Evolutionary conservation across 2,113 vertebrate genomes (phyloP), one percentile per base, ranked within the genome.

Genomic region (Ammodramus savannarum): DNA sequence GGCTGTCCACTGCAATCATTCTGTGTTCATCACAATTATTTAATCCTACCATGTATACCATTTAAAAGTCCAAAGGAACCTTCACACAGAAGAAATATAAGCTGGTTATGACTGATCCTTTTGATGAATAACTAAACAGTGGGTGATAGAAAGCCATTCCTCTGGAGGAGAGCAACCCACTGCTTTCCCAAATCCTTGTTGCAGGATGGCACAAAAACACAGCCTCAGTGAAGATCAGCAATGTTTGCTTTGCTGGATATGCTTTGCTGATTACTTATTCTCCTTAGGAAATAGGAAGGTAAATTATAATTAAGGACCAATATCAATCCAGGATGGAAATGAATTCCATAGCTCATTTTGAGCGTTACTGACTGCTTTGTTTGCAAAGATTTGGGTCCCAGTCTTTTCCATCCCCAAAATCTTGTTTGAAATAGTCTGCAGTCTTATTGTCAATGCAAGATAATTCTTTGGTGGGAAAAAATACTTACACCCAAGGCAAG

Each of bases 201-300:
- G 16, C 10, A 54, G 36, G 48, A 66, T 21, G 23, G 10, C n/a
- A 55, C 0, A 0, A 90, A 90, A 88, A 27, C 7, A 21, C 0
- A 1, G 21, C 41, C 51, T 84, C 41, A 25, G 32, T 52, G 68
- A 92, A 67, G 46, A 93, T 32, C 38, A 63, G 43, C 29, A 77
- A 25, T 29, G 27, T 77, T 88, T 86, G 38, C 73, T 77, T 88
- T 86, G 38, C 73, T 91, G 68, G 55, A 51, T 19, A 22, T 63
- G 59, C 39, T 62, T 59, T 67, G 20, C 39, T 82, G 57, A 59
- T 63, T 91, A 38, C 26, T 52, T 81, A 16, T 9, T 36, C 4
- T 54, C 71, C 29, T 68, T 85, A 55, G 3, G 23, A 59, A 93
- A 55, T 25, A 61, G 27, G 19, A 85, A 75, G 12, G 12, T 41